Percentiles rank a stretch among this genome's conserved stretches.
phyloP scores from a whole-genome alignment of 2,113 vertebrate genomes.

The Hemiscyllium ocellatum region DNA sequence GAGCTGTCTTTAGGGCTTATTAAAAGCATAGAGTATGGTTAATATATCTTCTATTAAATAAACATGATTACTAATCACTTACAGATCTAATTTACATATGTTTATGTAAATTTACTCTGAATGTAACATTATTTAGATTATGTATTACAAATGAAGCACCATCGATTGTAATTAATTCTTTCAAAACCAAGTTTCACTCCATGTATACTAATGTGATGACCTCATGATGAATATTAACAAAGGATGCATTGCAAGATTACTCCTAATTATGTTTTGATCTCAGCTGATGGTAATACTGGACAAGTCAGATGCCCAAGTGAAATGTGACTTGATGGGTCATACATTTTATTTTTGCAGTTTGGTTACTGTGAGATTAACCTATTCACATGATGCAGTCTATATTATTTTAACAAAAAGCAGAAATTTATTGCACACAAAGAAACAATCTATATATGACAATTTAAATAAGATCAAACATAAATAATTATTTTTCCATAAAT shows the following conservation, averaged over 20 bases:
- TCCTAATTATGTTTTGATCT: background rate
- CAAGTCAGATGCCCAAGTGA: too few species aligned
- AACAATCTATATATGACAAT: too few species aligned
- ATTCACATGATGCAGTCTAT: too few species aligned
- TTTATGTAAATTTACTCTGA: background rate
- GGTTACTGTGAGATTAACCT: too few species aligned
- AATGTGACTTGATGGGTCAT: too few species aligned
- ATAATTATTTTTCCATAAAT: too few species aligned
- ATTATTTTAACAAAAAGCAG: too few species aligned
- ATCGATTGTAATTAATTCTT: background rate
- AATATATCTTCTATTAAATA: background rate
- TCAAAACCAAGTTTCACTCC: background rate
- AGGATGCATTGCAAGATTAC: background rate
- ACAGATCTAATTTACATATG: background rate
- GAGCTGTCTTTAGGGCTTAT: background rate
- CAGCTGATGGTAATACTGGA: too few species aligned
- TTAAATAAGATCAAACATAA: too few species aligned
- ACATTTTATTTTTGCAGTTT: too few species aligned
- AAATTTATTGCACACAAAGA: too few species aligned
- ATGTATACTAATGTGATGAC: background rate
- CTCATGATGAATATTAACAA: background rate
- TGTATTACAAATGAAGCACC: background rate
- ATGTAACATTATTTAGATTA: background rate
- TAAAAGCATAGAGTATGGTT: background rate
- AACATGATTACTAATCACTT: background rate